A percentile compares a stretch with the other conserved stretches of the same genome.
These are phyloP conservation scores for Diaperis boleti DNA, from an alignment of 2,888 invertebrate species.

Conservation along the genomic window DNA sequence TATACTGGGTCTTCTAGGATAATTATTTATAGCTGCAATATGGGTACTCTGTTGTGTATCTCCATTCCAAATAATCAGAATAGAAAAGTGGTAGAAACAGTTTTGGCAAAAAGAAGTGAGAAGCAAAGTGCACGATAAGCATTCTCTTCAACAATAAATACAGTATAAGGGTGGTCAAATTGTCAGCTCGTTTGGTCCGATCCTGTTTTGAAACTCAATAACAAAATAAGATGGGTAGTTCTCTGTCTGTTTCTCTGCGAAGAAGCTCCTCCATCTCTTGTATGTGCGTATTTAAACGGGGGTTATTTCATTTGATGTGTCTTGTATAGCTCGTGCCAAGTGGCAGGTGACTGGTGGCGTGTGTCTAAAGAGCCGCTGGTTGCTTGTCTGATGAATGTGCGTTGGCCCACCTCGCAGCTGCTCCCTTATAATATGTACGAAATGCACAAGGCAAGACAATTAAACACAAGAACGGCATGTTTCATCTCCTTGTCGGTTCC, in stretches of 20 bases:
- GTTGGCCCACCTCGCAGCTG: conserved; percentile 58
- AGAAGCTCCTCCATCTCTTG: conserved; percentile 4
- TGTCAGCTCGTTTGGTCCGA: conserved; percentile 1
- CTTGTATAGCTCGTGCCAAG: conserved; percentile 56
- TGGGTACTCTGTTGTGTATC: too few relatives aligned
- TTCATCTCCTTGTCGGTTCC: conserved; percentile 19
- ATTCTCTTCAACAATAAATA: neutral
- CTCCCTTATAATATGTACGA: conserved; percentile 43
- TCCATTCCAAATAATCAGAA: too few relatives aligned
- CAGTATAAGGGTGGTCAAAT: neutral
- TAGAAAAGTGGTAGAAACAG: too few relatives aligned
- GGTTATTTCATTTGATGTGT: conserved; percentile 57
- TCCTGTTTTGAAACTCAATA: conserved; percentile 2
- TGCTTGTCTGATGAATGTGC: conserved; percentile 59
- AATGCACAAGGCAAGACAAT: conserved; percentile 41
- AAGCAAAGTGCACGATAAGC: neutral
- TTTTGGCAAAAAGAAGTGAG: neutral
- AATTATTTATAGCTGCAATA: too few relatives aligned
- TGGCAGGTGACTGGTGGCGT: conserved; percentile 68
- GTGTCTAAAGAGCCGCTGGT: conserved; percentile 65
- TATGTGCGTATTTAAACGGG: conserved; percentile 51
- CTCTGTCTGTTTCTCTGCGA: conserved; percentile 1
- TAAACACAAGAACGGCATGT: conserved; percentile 30
- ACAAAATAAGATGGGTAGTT: neutral
- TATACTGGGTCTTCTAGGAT: too few relatives aligned